A percentile compares a stretch with the other conserved stretches of the same genome.
These are phyloP conservation scores for Neopipo cinnamomea DNA, from an alignment of 2,113 vertebrate genomes.

Conservation along the genomic window DNA sequence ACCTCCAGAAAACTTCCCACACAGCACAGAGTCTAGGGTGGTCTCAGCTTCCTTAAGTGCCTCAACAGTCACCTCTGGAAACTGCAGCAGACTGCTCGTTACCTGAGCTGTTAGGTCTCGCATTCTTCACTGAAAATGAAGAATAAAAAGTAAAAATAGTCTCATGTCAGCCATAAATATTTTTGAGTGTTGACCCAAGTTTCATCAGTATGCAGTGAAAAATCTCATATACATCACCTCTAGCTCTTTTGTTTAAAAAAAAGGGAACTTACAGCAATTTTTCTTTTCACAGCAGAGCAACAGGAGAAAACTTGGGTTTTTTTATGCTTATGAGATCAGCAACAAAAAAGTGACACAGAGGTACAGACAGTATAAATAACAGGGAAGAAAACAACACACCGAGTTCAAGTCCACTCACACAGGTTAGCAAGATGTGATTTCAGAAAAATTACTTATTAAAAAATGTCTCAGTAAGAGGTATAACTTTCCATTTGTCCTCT, in stretches of 20 bases:
- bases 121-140: conserved; percentile 82
- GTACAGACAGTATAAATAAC: background rate
- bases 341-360: background rate
- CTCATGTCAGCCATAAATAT: background rate
- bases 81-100: conserved; percentile 89
- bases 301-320: background rate
- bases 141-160: background rate
- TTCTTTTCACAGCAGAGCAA: background rate
- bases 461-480: background rate
- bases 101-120: conserved; percentile 85
- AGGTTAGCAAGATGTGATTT: background rate
- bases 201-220: background rate
- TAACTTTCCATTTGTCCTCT: background rate
- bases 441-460: background rate
- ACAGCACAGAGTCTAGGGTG: conserved; percentile 82
- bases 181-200: background rate
- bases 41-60: conserved; percentile 89
- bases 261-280: background rate
- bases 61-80: conserved; percentile 87
- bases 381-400: fast-evolving
- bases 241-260: background rate
- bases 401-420: background rate
- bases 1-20: conserved; percentile 88
- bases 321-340: background rate
- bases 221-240: background rate